phyloP scores from a whole-genome alignment of 2,888 invertebrate genomes.

The Dyspetes luteomarginatus region DNA sequence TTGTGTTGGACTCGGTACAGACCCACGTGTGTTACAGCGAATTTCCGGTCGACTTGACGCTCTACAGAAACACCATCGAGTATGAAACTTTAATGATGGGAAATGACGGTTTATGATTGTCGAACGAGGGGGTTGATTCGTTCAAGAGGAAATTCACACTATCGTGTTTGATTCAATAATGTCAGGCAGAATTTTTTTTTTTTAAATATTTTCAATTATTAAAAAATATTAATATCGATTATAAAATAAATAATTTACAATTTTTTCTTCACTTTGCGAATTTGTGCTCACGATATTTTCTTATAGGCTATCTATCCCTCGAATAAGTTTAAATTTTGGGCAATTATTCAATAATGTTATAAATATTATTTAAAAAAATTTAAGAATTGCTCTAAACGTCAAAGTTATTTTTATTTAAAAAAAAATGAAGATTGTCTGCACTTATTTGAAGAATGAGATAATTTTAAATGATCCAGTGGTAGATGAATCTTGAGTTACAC shows the following conservation, averaged over 20 bases:
- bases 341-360: conserved; percentile 17
- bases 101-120: conserved; percentile 77
- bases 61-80: conserved; percentile 64
- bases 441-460: conserved; percentile 23
- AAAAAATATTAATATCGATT: not conserved
- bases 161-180: conserved; percentile 26
- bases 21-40: conserved; percentile 59
- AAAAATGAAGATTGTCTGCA: not conserved
- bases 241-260: not conserved
- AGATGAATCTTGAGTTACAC: conserved; percentile 36
- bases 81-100: conserved; percentile 71
- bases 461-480: conserved; percentile 26
- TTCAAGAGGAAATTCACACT: conserved; percentile 51
- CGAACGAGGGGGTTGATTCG: conserved; percentile 74
- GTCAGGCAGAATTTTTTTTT: conserved; percentile 15
- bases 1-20: conserved; percentile 20
- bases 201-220: not conserved
- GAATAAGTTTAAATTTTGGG: conserved; percentile 5
- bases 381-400: too few relatives aligned
- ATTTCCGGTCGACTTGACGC: conserved; percentile 77
- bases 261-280: not conserved
- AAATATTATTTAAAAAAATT: too few relatives aligned
- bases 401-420: too few relatives aligned
- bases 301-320: not conserved
- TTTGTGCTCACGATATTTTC: too few relatives aligned